phyloP scores from a whole-genome alignment of 2,113 vertebrate species.

The rabbit (Oryctolagus cuniculus) region mOryCun1.1 NC_091449.1:23404001-23404500 shows the following conservation, averaged over 20 bases:
- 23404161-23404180: background rate
- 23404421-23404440: background rate
- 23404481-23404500: background rate
- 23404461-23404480: background rate
- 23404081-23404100: background rate
- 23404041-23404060: background rate
- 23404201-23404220: background rate
- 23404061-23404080: background rate
- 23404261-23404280: background rate
- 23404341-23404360: background rate
- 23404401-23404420: background rate
- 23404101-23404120: no score
- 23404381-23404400: background rate
- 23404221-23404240: background rate
- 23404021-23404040: background rate
- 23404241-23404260: background rate
- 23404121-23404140: accelerated
- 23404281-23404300: background rate
- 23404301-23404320: background rate
- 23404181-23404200: background rate
- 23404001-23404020: background rate
- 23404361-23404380: background rate
- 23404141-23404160: background rate
- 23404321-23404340: background rate
- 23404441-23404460: background rate